Evolutionary conservation across 2,888 invertebrate genomes (phyloP).

Genomic region (Nemoura dubitans): DNA sequence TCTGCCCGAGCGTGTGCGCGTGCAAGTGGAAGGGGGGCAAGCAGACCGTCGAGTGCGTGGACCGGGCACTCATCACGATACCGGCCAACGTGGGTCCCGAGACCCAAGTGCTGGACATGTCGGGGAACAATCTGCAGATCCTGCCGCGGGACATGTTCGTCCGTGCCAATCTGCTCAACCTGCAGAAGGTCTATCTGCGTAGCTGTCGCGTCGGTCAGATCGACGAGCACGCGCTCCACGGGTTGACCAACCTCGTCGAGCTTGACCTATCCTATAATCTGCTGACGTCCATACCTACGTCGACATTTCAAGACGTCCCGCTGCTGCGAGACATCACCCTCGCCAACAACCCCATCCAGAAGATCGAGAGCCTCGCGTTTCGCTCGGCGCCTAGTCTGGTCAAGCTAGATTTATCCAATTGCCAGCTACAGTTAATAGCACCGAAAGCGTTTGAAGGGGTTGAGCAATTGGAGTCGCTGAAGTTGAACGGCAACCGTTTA

Average conservation of each 20-base stretch:
- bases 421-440: conserved; percentile 81
- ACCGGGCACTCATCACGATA: conserved; percentile 82
- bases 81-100: conserved; percentile 87
- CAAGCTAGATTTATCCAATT: conserved; percentile 84
- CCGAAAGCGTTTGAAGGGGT: conserved; percentile 81
- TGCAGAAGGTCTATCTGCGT: conserved; percentile 86
- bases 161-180: conserved; percentile 81
- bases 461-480: conserved; percentile 78
- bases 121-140: conserved; percentile 86
- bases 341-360: conserved; percentile 83
- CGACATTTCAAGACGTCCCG: conserved; percentile 80
- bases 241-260: conserved; percentile 88
- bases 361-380: conserved; percentile 80
- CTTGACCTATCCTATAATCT: conserved; percentile 87
- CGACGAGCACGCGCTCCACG: conserved; percentile 83
- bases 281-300: conserved; percentile 80
- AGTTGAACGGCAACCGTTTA: conserved; percentile 83
- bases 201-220: conserved; percentile 87
- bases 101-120: conserved; percentile 91
- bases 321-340: conserved; percentile 83
- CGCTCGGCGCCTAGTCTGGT: conserved; percentile 78
- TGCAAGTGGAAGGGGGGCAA: conserved; percentile 97
- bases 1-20: conserved; percentile 80
- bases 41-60: conserved; percentile 90
- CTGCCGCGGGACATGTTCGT: conserved; percentile 85